Conservation (phyloP, 2,797 vertebrate species). For the Micrastur ruficollis region DNA sequence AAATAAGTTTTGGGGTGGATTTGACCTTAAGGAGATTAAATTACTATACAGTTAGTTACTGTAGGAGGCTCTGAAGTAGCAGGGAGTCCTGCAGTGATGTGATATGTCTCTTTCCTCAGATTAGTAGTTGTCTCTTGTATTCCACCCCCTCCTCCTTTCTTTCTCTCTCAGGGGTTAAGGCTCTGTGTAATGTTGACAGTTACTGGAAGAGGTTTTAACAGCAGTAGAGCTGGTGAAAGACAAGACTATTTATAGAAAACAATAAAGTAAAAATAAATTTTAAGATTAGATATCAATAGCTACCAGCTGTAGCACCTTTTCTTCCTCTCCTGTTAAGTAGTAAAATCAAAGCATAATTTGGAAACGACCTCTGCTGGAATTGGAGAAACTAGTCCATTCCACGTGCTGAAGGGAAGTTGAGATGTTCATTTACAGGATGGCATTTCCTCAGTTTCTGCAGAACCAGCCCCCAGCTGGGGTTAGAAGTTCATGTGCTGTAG, state of each 20-base stretch:
- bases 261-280: slow-evolving; percentile 23
- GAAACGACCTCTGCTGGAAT: not conserved
- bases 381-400: not conserved
- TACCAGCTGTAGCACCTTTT: not conserved
- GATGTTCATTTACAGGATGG: not conserved
- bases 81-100: not conserved
- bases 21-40: not conserved
- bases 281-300: slow-evolving; percentile 13
- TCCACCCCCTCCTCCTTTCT: not conserved
- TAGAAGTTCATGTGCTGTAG: not conserved
- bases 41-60: not conserved
- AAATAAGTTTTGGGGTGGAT: no score
- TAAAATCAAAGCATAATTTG: slow-evolving; percentile 17
- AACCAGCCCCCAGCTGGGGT: not conserved
- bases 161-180: not conserved
- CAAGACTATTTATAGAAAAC: not conserved
- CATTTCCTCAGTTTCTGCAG: not conserved
- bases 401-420: not conserved
- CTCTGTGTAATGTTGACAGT: not conserved
- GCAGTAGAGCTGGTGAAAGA: not conserved
- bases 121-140: not conserved
- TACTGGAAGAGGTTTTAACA: not conserved
- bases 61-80: not conserved
- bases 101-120: not conserved
- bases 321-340: not conserved